phyloP scores from a whole-genome alignment of 2,113 vertebrate species.

The Mormoops blainvillei region DNA sequence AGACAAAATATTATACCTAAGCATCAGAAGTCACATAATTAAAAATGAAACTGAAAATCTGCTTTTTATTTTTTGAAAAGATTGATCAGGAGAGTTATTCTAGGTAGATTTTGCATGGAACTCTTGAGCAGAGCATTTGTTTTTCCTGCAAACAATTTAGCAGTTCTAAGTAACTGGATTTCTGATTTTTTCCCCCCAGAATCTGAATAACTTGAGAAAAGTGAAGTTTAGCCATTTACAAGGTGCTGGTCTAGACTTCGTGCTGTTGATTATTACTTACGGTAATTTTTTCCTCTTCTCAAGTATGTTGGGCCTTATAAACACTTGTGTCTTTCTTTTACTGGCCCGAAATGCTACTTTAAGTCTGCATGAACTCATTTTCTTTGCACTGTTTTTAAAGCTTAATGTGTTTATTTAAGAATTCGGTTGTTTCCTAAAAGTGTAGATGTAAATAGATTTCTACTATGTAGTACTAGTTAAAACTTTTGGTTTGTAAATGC shows the following conservation, averaged over 20 bases:
- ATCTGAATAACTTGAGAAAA: not conserved
- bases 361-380: not conserved
- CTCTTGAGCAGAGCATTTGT: not conserved
- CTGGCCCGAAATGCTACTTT: not conserved
- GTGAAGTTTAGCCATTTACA: not conserved
- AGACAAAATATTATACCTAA: not conserved
- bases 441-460: not conserved
- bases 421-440: constrained; percentile 20
- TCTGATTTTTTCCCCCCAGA: not conserved
- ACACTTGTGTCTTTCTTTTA: not conserved
- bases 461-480: not conserved
- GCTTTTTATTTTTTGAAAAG: not conserved
- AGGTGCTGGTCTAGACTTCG: not conserved
- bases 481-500: not conserved
- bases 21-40: not conserved
- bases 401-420: not conserved
- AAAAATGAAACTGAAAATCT: constrained; percentile 25
- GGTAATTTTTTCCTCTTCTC: not conserved
- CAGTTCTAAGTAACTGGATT: not conserved
- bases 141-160: not conserved
- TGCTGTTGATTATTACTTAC: not conserved
- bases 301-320: not conserved
- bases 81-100: not conserved
- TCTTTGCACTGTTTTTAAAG: not conserved
- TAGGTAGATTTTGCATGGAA: not conserved